phyloP scores from a whole-genome alignment of 2,888 invertebrate species.

The Callyntrura guangdongensis region DNA sequence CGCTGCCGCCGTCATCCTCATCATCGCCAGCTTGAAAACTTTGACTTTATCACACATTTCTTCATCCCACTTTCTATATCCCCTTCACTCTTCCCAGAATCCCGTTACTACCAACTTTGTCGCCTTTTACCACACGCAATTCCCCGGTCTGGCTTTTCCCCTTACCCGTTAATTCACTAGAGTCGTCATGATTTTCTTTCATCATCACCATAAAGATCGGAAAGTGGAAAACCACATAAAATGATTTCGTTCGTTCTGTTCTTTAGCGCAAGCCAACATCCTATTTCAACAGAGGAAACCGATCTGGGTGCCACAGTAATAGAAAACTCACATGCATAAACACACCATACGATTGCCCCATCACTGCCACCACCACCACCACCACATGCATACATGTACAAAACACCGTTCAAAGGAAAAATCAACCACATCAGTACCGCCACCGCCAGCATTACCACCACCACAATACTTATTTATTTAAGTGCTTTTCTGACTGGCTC shows the following conservation, averaged over 20 bases:
- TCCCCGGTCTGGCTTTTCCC: neutral
- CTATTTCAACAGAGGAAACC: neutral
- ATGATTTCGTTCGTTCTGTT: slow-evolving; percentile 35
- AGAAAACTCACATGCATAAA: neutral
- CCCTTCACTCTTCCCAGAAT: neutral
- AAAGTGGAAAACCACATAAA: slow-evolving; percentile 61
- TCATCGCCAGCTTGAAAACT: slow-evolving; percentile 5
- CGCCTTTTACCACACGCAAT: neutral
- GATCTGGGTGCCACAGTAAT: neutral
- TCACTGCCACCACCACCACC: neutral
- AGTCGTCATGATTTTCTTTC: slow-evolving; percentile 1
- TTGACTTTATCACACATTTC: slow-evolving; percentile 36
- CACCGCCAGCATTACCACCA: neutral
- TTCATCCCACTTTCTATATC: neutral
- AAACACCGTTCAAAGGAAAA: slow-evolving; percentile 2
- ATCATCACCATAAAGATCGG: slow-evolving; percentile 52
- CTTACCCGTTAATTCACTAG: neutral
- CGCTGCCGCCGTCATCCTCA: neutral
- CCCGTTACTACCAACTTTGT: neutral
- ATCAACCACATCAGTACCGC: neutral
- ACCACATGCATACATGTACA: neutral
- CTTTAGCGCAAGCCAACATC: neutral
- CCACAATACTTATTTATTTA: slow-evolving; percentile 33
- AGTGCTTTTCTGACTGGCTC: slow-evolving; percentile 39
- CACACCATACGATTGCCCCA: neutral